These are phyloP conservation scores for Stictonetta naevosa DNA, from an alignment of 2,113 vertebrate genomes.

Conservation along the genomic window DNA sequence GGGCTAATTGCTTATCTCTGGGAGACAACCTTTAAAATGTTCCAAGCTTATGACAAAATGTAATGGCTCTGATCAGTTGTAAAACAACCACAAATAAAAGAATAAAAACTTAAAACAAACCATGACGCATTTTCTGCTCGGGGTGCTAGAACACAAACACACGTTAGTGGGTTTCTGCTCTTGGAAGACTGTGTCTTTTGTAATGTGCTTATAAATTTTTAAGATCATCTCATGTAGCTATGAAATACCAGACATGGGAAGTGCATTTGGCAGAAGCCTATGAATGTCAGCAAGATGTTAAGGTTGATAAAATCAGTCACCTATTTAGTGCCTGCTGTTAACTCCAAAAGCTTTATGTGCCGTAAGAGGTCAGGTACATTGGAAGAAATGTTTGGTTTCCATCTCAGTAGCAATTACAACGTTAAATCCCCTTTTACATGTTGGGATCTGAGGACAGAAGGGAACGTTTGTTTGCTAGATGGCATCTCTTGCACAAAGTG, in stretches of 20 bases:
- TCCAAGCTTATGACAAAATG: not conserved
- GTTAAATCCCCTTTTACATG: not conserved
- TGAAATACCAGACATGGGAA: not conserved
- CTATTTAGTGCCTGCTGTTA: not conserved
- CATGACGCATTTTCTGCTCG: not conserved
- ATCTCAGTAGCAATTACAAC: not conserved
- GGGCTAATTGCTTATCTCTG: not conserved
- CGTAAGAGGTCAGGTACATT: not conserved
- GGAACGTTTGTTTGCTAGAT: not conserved
- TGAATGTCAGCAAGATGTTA: not conserved
- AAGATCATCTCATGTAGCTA: not conserved
- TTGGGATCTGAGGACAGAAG: not conserved
- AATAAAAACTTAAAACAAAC: not conserved
- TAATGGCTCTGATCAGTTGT: not conserved
- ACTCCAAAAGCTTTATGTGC: not conserved
- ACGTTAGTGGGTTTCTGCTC: not conserved
- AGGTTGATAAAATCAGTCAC: not conserved
- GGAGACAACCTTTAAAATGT: not conserved
- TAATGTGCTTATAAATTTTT: not conserved
- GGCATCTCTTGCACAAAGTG: not conserved
- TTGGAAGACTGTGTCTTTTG: not conserved
- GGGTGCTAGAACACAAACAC: not conserved
- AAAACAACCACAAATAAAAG: not conserved
- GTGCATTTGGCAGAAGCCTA: not conserved
- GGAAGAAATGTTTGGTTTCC: not conserved